These are phyloP conservation scores for Subacronicta megacephala DNA, from an alignment of 2,888 invertebrate species.

Conservation along the genomic window DNA sequence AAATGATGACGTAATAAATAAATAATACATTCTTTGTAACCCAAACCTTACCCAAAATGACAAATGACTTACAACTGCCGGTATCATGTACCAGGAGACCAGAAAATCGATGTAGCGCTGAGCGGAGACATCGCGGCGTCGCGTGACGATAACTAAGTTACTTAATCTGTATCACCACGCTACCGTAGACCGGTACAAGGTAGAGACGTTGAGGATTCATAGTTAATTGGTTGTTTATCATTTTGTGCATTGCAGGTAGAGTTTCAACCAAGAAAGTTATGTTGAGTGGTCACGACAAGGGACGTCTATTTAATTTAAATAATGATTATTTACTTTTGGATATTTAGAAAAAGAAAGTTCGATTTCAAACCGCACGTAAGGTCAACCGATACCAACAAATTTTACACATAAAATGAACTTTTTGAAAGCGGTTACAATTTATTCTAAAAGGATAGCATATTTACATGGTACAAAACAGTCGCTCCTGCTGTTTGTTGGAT, in stretches of 20 bases:
- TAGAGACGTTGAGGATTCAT: neutral
- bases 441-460: too few species aligned
- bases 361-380: too few species aligned
- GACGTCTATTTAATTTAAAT: too few species aligned
- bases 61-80: neutral
- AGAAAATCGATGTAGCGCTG: constrained; percentile 1
- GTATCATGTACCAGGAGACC: constrained; percentile 1
- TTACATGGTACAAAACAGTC: too few species aligned
- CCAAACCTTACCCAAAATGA: neutral
- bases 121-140: constrained; percentile 7
- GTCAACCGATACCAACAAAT: too few species aligned
- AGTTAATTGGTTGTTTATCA: neutral
- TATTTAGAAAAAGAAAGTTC: too few species aligned
- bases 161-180: constrained; percentile 8
- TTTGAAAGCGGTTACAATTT: too few species aligned
- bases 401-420: too few species aligned
- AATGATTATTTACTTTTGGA: too few species aligned
- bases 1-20: too few species aligned
- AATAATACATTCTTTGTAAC: too few species aligned
- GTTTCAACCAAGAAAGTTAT: neutral
- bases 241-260: neutral
- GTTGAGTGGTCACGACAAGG: neutral
- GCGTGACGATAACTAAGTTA: constrained; percentile 2
- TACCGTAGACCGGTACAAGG: neutral
- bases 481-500: too few species aligned